Base-by-base conservation (phyloP, 2,797 vertebrate genomes). In the Chelmon rostratus region DNA sequence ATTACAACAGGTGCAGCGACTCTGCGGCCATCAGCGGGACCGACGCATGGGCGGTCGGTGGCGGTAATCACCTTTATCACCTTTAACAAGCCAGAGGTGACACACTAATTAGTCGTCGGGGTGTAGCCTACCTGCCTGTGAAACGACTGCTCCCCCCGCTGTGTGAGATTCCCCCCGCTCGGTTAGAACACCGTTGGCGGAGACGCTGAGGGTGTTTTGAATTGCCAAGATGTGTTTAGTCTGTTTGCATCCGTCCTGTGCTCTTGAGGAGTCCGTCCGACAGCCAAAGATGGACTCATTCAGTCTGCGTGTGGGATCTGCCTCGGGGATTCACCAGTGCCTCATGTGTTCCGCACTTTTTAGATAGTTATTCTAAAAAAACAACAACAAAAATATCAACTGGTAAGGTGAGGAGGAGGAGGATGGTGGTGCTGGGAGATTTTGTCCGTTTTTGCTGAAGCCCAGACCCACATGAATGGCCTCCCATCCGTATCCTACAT, bases 1-100 rank as follows among this genome's bases (percentile, higher is more conserved):
- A 72, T 77, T 9, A 93, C 93, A 94, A 94, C 93, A 94, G 93
- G 93, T 94, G 91, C 88, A 84, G 70, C 77, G 73, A 76, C 72
- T 85, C 82, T 81, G 82, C 81, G 50, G 76, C 70, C 85, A 61
- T 73, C 57, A 70, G 69, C 44, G 37, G 75, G 8, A 80, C 68
- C 79, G 73, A 80, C 77, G 74, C 86, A 79, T 78, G 81, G 85
- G 75, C 65, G 72, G 59, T 25, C 40, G 47, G 70, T 70, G 19
- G 18, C 50, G 31, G 40, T 74, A 78, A 87, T 90, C 86, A 87
- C 82, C 86, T 69, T 66, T 38, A 76, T 81, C 88, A 87, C 87
- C 84, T 89, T 81, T 81, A 67, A 68, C 73, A 69, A 3, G 46
- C 37, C 56, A n/a, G 68, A 73, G 80, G 81, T 71, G 74, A 70